Evolutionary conservation across 2,888 invertebrate genomes (phyloP).

Genomic region (Apocheima hispidaria): DNA sequence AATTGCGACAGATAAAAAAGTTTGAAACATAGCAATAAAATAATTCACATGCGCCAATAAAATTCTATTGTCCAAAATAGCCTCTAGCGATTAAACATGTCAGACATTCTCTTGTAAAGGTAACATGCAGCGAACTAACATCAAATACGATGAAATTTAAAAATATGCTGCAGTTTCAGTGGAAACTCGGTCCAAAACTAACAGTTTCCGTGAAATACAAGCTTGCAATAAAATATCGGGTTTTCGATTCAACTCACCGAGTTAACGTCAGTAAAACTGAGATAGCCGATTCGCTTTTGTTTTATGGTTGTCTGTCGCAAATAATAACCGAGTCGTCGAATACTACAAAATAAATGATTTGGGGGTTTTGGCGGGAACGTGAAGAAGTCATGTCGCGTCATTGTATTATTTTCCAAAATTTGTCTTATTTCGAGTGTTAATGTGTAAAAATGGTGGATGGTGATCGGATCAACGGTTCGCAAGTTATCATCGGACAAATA

Average conservation of each 20-base stretch:
- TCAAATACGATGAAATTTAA: conserved; percentile 6
- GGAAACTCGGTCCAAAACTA: conserved; percentile 18
- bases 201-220: conserved; percentile 27
- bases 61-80: neutral
- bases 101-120: neutral
- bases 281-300: conserved; percentile 21
- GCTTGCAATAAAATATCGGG: conserved; percentile 28
- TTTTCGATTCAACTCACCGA: conserved; percentile 20
- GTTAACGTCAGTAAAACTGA: conserved; percentile 17
- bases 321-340: neutral
- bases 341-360: neutral
- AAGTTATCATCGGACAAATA: no score
- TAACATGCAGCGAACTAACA: neutral
- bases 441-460: no score
- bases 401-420: no score
- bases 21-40: neutral
- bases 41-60: neutral
- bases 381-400: no score
- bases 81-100: neutral
- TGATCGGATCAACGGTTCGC: no score
- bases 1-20: neutral
- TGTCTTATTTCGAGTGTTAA: no score
- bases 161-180: conserved; percentile 5
- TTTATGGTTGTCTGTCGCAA: conserved; percentile 12
- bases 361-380: no score